phyloP scores from a whole-genome alignment of 2,888 invertebrate genomes.

The Sisyra nigra region DNA sequence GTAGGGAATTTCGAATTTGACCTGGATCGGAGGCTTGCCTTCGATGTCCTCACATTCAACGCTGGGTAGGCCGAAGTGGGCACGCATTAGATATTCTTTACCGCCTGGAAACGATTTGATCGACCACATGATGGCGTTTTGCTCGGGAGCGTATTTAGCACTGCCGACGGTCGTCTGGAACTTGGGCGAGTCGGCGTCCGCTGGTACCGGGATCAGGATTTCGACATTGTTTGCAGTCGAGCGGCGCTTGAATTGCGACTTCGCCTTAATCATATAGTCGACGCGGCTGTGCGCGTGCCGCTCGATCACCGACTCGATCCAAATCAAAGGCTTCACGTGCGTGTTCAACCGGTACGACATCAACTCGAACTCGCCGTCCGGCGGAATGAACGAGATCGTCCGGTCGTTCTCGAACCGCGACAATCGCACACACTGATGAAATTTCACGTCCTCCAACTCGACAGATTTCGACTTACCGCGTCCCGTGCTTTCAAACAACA shows the following conservation, averaged over 20 bases:
- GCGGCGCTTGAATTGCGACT: constrained; percentile 85
- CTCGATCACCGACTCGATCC: constrained; percentile 92
- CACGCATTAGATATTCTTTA: constrained; percentile 86
- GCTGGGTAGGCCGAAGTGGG: constrained; percentile 85
- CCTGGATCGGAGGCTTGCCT: constrained; percentile 86
- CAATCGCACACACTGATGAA: constrained; percentile 86
- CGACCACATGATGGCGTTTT: constrained; percentile 87
- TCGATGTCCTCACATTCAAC: constrained; percentile 77
- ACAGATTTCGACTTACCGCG: constrained; percentile 87
- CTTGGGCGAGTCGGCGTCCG: constrained; percentile 88
- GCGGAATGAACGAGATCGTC: constrained; percentile 89
- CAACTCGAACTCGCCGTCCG: constrained; percentile 90
- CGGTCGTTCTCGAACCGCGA: constrained; percentile 90
- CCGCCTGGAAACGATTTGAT: constrained; percentile 89
- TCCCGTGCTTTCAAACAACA: constrained; percentile 84
- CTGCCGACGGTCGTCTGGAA: constrained; percentile 86
- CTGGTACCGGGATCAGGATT: constrained; percentile 78
- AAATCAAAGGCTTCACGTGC: constrained; percentile 80
- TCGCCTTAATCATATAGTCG: constrained; percentile 92
- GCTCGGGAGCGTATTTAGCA: constrained; percentile 86
- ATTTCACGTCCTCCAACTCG: constrained; percentile 89
- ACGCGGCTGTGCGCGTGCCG: constrained; percentile 87
- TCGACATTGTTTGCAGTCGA: constrained; percentile 94
- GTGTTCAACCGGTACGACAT: constrained; percentile 91
- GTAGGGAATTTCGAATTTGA: constrained; percentile 92